These are phyloP conservation scores for Tupiocoris notatus DNA, from an alignment of 2,888 invertebrate species.

Conservation along the genomic window DNA sequence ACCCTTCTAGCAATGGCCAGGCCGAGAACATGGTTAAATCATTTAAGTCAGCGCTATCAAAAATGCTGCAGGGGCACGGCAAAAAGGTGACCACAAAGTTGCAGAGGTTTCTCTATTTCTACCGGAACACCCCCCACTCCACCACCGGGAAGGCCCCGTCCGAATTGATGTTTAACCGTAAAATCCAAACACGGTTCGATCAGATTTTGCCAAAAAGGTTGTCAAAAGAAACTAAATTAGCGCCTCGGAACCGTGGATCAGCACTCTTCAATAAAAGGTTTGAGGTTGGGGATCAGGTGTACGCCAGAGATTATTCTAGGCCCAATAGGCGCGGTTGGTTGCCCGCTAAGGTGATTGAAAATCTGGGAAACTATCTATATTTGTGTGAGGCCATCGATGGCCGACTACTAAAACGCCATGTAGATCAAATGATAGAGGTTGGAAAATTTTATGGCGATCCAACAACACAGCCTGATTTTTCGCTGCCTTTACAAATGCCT, in stretches of 20 bases:
- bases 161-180: neutral
- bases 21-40: neutral
- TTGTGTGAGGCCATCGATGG: slow-evolving; percentile 2
- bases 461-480: neutral
- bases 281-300: neutral
- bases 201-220: neutral
- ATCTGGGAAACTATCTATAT: neutral
- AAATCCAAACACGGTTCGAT: neutral
- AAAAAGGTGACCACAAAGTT: neutral
- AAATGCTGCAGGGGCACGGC: neutral
- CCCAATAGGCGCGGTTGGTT: slow-evolving; percentile 6
- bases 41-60: neutral
- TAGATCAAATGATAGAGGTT: neutral
- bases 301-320: neutral
- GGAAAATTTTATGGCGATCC: neutral
- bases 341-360: neutral
- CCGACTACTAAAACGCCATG: neutral
- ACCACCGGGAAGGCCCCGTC: neutral
- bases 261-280: neutral
- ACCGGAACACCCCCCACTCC: neutral
- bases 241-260: neutral
- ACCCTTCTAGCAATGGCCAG: slow-evolving; percentile 6
- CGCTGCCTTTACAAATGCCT: neutral
- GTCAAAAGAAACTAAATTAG: neutral
- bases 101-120: neutral